Evolutionary conservation across 2,797 vertebrate species (phyloP).

Genomic region (Astyanax mexicanus): DNA sequence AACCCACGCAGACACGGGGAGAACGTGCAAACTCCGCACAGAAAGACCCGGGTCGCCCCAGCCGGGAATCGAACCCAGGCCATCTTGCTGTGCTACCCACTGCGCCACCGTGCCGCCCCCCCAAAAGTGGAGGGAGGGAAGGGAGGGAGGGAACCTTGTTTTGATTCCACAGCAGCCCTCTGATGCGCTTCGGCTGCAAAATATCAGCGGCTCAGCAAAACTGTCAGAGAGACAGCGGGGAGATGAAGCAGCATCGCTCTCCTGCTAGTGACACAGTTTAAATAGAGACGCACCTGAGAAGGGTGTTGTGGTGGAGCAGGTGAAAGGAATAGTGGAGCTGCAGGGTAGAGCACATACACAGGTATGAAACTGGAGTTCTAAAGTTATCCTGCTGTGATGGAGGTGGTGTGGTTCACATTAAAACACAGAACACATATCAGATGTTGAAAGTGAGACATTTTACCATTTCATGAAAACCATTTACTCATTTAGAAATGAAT

Average conservation of each 20-base stretch:
- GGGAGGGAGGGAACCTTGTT: not conserved
- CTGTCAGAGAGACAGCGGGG: slow-evolving; percentile 1
- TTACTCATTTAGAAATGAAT: too few relatives aligned
- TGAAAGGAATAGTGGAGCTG: not conserved
- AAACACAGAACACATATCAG: too few relatives aligned
- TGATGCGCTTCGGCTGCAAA: not conserved
- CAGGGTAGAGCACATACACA: not conserved
- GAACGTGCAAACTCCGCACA: too few relatives aligned
- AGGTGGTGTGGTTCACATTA: too few relatives aligned
- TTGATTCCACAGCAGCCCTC: slow-evolving; percentile 4
- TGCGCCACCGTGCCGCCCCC: too few relatives aligned
- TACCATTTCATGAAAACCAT: too few relatives aligned
- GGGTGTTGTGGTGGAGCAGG: not conserved
- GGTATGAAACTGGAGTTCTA: not conserved
- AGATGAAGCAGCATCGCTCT: not conserved
- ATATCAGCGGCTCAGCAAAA: slow-evolving; percentile 8
- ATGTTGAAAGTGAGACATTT: too few relatives aligned
- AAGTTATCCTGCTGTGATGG: not conserved
- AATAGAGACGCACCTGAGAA: not conserved
- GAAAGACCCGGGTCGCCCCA: too few relatives aligned
- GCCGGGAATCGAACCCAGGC: too few relatives aligned
- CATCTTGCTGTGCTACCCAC: too few relatives aligned
- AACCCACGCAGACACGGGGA: too few relatives aligned
- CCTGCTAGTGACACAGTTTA: not conserved
- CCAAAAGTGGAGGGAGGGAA: too few relatives aligned